A percentile compares a stretch with the other conserved stretches of the same genome.
These are phyloP conservation scores for Colletes collaris DNA, from an alignment of 2,888 invertebrate species.

Conservation along the genomic window DNA sequence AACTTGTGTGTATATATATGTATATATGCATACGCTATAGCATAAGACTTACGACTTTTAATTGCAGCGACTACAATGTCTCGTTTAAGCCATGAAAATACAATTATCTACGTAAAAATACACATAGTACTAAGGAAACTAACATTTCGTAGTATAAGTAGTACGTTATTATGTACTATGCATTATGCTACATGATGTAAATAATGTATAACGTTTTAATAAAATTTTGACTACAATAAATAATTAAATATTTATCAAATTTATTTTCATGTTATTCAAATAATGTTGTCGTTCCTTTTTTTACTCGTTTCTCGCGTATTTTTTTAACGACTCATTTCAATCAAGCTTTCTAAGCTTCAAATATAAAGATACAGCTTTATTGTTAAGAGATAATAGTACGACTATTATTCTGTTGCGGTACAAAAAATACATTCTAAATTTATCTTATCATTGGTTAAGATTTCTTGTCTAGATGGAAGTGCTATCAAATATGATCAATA, in stretches of 20 bases:
- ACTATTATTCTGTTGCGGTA: too few species aligned
- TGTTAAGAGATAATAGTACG: too few species aligned
- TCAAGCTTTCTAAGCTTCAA: too few species aligned
- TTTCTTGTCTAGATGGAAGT: neutral
- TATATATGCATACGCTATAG: constrained; percentile 12
- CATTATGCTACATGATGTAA: constrained; percentile 75
- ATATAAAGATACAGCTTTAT: too few species aligned
- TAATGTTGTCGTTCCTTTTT: too few species aligned
- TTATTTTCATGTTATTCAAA: neutral
- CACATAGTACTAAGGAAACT: constrained; percentile 41
- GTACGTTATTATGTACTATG: constrained; percentile 45
- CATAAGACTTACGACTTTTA: constrained; percentile 34
- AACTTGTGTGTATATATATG: constrained; percentile 7
- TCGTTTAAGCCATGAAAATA: constrained; percentile 22
- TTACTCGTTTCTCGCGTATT: too few species aligned
- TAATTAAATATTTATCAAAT: neutral
- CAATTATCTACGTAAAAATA: constrained; percentile 38
- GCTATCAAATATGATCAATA: neutral
- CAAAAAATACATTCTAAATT: too few species aligned
- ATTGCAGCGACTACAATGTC: constrained; percentile 28
- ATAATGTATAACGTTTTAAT: constrained; percentile 82
- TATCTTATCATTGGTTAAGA: neutral
- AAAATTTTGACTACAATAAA: constrained; percentile 72
- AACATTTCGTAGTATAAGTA: constrained; percentile 54
- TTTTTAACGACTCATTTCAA: too few species aligned